These are phyloP conservation scores for Drosophila navojoa DNA, from an alignment of 1,140 invertebrate genomes.

Conservation along the genomic window DNA sequence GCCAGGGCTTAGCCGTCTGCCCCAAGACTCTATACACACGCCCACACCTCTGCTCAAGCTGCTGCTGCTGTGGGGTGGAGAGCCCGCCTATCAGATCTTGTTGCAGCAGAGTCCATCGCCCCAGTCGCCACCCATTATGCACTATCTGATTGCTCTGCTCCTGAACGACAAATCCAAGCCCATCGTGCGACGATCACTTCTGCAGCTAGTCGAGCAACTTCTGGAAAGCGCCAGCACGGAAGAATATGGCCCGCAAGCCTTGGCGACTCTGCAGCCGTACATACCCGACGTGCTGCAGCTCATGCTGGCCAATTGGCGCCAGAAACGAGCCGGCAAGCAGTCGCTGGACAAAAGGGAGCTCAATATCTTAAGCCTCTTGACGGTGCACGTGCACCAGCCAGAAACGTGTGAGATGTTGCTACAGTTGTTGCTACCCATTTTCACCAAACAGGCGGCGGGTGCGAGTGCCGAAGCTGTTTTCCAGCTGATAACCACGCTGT, in stretches of 20 bases:
- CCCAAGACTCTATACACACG: slow-evolving; percentile 91
- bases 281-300: slow-evolving; percentile 89
- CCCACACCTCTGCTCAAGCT: slow-evolving; percentile 93
- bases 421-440: slow-evolving; percentile 89
- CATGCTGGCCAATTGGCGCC: slow-evolving; percentile 87
- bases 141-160: slow-evolving; percentile 88
- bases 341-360: slow-evolving; percentile 88
- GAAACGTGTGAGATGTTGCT: slow-evolving; percentile 88
- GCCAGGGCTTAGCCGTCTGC: slow-evolving; percentile 91
- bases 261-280: slow-evolving; percentile 86
- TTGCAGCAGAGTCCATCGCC: slow-evolving; percentile 65
- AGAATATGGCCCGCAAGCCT: slow-evolving; percentile 42
- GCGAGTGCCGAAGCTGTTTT: slow-evolving; percentile 86
- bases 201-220: slow-evolving; percentile 92
- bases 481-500: slow-evolving; percentile 89
- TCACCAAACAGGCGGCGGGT: slow-evolving; percentile 86
- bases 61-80: slow-evolving; percentile 88
- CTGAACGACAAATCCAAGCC: slow-evolving; percentile 87
- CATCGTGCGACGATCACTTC: slow-evolving; percentile 88
- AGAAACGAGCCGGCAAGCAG: slow-evolving; percentile 56
- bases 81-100: slow-evolving; percentile 57
- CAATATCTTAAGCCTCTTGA: slow-evolving; percentile 91
- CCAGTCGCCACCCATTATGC: slow-evolving; percentile 47
- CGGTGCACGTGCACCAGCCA: slow-evolving; percentile 88
- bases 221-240: slow-evolving; percentile 85